Conservation (phyloP, 2,113 vertebrate genomes). For the Felis catus region DNA sequence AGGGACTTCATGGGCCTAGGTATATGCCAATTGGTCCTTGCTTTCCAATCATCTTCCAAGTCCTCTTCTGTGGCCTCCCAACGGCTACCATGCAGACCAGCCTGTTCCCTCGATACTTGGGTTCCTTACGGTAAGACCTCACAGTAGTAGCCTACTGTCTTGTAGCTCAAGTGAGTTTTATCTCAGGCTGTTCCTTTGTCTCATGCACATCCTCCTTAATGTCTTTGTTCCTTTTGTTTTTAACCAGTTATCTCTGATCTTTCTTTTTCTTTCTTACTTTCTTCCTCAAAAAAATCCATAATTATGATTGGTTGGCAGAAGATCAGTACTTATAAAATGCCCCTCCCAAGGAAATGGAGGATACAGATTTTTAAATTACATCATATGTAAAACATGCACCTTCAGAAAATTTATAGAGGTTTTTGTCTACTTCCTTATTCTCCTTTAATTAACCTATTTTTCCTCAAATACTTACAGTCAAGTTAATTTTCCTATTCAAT, state of each 20-base stretch:
- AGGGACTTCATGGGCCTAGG: background rate
- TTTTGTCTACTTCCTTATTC: background rate
- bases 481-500: background rate
- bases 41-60: background rate
- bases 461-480: background rate
- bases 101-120: accelerated
- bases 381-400: background rate
- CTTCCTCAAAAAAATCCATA: background rate
- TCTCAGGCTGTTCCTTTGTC: background rate
- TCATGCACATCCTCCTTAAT: background rate
- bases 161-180: background rate
- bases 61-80: background rate
- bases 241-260: background rate
- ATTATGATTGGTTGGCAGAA: background rate
- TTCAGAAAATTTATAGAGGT: background rate
- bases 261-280: background rate
- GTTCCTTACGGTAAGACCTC: background rate
- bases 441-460: conserved; percentile 5
- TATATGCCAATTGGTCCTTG: background rate
- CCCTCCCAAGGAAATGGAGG: background rate
- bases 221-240: background rate
- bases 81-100: background rate
- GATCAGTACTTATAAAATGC: background rate
- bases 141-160: background rate
- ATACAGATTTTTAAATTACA: background rate